phyloP scores from a whole-genome alignment of 2,888 invertebrate species.

The Caenorhabditis sp. region DNA sequence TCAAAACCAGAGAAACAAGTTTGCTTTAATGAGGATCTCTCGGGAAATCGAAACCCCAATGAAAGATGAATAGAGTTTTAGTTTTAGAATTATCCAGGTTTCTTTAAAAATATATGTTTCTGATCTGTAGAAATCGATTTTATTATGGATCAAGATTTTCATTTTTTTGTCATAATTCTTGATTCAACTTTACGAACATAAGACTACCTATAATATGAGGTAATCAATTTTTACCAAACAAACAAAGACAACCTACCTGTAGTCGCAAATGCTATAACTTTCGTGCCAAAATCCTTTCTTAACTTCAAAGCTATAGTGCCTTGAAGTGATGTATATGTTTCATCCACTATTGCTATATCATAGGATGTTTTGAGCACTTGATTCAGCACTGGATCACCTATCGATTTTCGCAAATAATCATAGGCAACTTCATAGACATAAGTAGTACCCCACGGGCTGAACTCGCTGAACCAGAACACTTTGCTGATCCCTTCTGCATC shows the following conservation, averaged over 20 bases:
- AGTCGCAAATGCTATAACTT: conserved; percentile 43
- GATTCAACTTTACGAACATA: too few species aligned
- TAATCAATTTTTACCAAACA: neutral
- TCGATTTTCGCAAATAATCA: conserved; percentile 19
- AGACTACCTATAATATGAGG: neutral
- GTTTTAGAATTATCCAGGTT: too few species aligned
- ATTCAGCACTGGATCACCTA: conserved; percentile 13
- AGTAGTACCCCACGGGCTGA: conserved; percentile 18
- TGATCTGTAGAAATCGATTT: too few species aligned
- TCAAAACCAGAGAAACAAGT: too few species aligned
- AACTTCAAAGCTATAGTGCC: conserved; percentile 41
- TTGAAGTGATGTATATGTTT: conserved; percentile 40
- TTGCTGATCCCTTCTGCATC: neutral
- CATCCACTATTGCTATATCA: conserved; percentile 42
- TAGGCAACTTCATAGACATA: conserved; percentile 23
- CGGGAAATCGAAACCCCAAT: too few species aligned
- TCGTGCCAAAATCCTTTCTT: conserved; percentile 29
- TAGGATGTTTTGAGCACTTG: conserved; percentile 26
- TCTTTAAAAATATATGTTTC: too few species aligned
- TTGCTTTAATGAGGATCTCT: too few species aligned
- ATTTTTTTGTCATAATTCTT: too few species aligned
- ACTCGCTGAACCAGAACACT: conserved; percentile 42
- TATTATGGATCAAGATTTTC: too few species aligned
- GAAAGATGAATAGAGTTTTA: too few species aligned
- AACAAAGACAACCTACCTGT: conserved; percentile 34